Percentiles rank a stretch among this genome's conserved stretches.
These are phyloP conservation scores for Tylochromis polylepis DNA, from an alignment of 2,113 vertebrate genomes.

Conservation along the genomic window DNA sequence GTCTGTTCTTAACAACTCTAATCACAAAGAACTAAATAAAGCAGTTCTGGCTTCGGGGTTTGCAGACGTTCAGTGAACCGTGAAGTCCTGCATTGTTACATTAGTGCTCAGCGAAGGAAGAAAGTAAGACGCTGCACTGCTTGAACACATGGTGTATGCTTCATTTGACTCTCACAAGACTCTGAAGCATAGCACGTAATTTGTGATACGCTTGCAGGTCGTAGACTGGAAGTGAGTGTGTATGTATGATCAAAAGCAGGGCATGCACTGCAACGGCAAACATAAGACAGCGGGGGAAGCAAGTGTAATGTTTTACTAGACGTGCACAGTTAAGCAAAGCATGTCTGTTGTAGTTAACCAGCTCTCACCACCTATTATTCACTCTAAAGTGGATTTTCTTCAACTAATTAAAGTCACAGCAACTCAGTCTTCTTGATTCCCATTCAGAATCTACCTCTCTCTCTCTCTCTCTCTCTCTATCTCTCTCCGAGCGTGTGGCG, in stretches of 20 bases:
- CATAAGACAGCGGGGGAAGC: neutral
- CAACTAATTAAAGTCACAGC: neutral
- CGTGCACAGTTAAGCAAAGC: neutral
- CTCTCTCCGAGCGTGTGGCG: constrained; percentile 2
- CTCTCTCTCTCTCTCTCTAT: neutral
- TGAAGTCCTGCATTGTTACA: constrained; percentile 61
- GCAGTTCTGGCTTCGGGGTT: constrained; percentile 40
- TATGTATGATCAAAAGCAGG: neutral
- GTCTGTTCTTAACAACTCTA: constrained; percentile 16
- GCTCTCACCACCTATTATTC: neutral
- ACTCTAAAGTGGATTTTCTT: neutral
- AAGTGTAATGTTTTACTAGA: neutral
- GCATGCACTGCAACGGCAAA: neutral
- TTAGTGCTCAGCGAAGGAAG: constrained; percentile 41
- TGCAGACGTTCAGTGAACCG: constrained; percentile 39
- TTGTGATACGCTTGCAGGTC: neutral
- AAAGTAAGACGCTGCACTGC: constrained; percentile 1
- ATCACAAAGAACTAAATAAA: constrained; percentile 59
- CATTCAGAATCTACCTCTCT: constrained; percentile 25
- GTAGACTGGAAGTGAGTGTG: neutral
- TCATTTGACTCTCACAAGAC: neutral
- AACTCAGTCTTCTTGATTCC: neutral
- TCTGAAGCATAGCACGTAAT: neutral
- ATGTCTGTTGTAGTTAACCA: neutral
- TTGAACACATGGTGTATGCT: neutral